Percentiles rank a stretch among this genome's conserved stretches.
These are phyloP conservation scores for Gymnobelideus leadbeateri DNA, from an alignment of 2,113 vertebrate genomes.

Conservation along the genomic window DNA sequence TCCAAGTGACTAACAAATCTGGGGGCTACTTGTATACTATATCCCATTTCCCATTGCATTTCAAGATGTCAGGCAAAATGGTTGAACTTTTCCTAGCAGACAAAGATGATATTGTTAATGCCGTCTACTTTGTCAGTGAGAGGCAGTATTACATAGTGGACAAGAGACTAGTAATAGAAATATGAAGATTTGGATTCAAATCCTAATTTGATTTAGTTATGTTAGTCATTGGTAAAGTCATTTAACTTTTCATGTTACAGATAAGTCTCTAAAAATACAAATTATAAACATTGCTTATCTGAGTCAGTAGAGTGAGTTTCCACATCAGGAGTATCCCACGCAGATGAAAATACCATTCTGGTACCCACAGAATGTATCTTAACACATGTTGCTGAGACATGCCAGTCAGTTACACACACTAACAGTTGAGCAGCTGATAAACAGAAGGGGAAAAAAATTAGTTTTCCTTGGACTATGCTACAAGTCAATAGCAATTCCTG, in stretches of 20 bases:
- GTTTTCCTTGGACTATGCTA: slow-evolving; percentile 18
- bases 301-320: neutral
- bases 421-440: neutral
- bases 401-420: slow-evolving; percentile 2
- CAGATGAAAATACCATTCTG: neutral
- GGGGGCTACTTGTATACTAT: neutral
- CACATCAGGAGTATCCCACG: neutral
- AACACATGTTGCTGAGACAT: neutral
- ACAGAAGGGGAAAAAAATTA: neutral
- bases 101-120: slow-evolving; percentile 8
- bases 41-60: neutral
- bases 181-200: neutral
- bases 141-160: neutral
- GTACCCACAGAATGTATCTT: neutral
- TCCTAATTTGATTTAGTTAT: too few relatives aligned
- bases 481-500: slow-evolving; percentile 14
- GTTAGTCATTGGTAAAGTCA: neutral
- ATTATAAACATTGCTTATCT: neutral
- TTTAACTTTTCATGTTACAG: neutral
- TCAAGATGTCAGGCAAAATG: slow-evolving; percentile 7
- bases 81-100: neutral
- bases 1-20: neutral
- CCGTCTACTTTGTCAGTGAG: neutral
- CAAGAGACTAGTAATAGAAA: neutral
- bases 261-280: neutral